phyloP scores from a whole-genome alignment of 2,113 vertebrate genomes.

The Halichoeres trimaculatus region DNA sequence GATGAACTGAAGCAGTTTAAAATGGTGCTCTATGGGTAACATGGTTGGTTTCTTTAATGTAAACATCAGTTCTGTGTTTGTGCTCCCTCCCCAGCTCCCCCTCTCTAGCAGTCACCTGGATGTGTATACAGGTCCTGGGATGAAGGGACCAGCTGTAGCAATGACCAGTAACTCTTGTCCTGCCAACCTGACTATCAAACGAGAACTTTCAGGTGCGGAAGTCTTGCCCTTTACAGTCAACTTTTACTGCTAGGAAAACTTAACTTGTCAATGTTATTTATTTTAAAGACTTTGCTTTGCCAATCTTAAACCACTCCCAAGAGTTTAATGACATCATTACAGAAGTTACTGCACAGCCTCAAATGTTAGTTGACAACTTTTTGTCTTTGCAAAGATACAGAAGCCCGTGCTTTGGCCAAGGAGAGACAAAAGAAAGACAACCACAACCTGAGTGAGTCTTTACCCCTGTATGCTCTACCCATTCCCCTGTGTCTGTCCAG shows the following conservation, averaged over 20 bases:
- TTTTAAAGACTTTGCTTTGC: no score
- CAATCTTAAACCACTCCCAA: no score
- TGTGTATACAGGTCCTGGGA: slow-evolving; percentile 91
- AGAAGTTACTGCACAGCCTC: neutral
- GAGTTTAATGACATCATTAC: neutral
- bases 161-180: slow-evolving; percentile 99
- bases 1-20: neutral
- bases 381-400: slow-evolving; percentile 86
- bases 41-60: neutral
- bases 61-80: slow-evolving; percentile 16
- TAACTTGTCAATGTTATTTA: no score
- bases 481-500: neutral
- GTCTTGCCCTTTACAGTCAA: neutral
- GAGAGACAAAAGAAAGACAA: slow-evolving; percentile 99
- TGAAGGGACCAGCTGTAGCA: slow-evolving; percentile 89
- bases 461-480: neutral
- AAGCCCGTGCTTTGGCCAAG: slow-evolving; percentile 93
- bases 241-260: neutral
- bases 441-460: slow-evolving; percentile 95
- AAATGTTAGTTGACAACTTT: slow-evolving; percentile 64
- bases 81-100: slow-evolving; percentile 86
- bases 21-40: neutral
- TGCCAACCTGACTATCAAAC: slow-evolving; percentile 93
- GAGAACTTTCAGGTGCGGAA: slow-evolving; percentile 91
- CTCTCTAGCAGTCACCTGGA: slow-evolving; percentile 97